phyloP scores from a whole-genome alignment of 2,888 invertebrate species.

The Teleogryllus oceanicus region DNA sequence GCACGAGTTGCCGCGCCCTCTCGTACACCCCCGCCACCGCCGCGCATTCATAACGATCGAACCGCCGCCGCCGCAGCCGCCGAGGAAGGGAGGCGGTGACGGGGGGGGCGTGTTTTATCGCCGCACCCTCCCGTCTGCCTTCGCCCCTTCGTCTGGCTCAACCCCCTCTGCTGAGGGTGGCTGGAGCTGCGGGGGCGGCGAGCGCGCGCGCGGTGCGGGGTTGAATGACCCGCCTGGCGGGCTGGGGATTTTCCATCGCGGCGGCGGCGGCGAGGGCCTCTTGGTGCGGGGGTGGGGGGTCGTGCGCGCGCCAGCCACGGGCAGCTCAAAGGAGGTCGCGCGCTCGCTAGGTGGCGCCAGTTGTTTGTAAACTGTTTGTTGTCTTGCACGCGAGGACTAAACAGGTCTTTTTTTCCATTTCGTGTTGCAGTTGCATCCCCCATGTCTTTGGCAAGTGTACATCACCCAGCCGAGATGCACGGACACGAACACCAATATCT shows the following conservation, averaged over 20 bases:
- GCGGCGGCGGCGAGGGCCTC: constrained; percentile 21
- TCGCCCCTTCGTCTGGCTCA: background rate
- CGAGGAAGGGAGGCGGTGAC: too few species aligned
- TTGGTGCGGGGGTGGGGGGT: constrained; percentile 12
- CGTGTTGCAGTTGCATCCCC: constrained; percentile 37
- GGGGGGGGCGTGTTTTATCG: background rate
- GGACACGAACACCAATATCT: constrained; percentile 27
- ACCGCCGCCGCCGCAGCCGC: background rate
- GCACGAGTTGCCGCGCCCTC: background rate
- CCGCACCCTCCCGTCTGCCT: background rate
- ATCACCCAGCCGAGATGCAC: constrained; percentile 35
- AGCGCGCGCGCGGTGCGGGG: constrained; percentile 26
- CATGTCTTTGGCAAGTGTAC: constrained; percentile 39
- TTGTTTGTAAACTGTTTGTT: background rate
- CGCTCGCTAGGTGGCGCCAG: background rate
- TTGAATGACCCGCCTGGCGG: constrained; percentile 35
- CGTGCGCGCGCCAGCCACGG: constrained; percentile 33
- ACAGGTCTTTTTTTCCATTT: constrained; percentile 22
- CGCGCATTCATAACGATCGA: constrained; percentile 18
- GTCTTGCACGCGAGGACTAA: background rate
- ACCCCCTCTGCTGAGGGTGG: background rate
- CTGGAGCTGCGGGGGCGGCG: background rate
- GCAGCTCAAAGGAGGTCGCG: background rate
- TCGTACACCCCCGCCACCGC: background rate
- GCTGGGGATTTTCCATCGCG: constrained; percentile 35